Conservation (phyloP, 2,888 invertebrate species). For the Cataglyphis altisquamis region DNA sequence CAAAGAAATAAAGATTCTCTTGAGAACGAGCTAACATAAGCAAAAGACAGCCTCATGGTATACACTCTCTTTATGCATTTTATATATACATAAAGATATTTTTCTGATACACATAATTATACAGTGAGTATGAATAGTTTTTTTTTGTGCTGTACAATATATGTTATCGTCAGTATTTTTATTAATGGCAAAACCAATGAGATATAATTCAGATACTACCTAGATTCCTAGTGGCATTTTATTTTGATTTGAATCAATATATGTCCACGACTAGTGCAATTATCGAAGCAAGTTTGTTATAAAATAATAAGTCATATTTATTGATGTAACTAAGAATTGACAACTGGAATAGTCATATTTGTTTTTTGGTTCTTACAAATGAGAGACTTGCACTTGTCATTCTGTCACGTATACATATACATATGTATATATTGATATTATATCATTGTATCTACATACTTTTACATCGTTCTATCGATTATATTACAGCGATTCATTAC, state of each 20-base stretch:
- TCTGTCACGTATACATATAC: neutral
- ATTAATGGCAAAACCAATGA: neutral
- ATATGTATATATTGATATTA: neutral
- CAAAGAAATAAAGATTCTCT: neutral
- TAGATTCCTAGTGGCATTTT: neutral
- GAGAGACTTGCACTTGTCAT: neutral
- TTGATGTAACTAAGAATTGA: neutral
- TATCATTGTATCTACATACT: neutral
- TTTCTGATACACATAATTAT: neutral
- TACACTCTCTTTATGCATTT: neutral
- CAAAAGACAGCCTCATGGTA: neutral
- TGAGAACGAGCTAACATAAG: neutral
- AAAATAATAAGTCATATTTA: neutral
- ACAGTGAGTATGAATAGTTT: neutral
- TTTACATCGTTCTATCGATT: neutral
- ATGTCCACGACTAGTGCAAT: neutral
- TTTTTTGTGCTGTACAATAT: neutral
- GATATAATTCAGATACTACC: neutral
- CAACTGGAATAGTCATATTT: constrained; percentile 4
- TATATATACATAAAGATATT: neutral
- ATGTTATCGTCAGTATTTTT: constrained; percentile 15
- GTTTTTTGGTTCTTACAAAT: neutral
- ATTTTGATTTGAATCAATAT: constrained; percentile 24
- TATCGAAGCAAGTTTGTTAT: neutral
- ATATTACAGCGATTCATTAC: neutral